Conservation (phyloP, 2,888 invertebrate genomes). For the Nasonovia ribisnigri region DNA sequence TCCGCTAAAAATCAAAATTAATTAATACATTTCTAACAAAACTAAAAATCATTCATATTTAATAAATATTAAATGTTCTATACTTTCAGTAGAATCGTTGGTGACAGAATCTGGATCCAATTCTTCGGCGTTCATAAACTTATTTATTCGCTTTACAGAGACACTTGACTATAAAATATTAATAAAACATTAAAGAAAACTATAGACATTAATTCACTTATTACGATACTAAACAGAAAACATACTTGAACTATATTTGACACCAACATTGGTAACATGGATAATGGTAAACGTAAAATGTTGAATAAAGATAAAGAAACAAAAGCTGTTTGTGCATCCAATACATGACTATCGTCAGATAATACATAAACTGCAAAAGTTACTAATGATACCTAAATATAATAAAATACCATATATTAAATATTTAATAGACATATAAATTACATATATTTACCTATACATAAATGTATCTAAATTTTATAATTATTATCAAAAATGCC, state of each 20-base stretch:
- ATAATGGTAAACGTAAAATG: slow-evolving; percentile 94
- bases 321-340: slow-evolving; percentile 93
- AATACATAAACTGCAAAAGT: slow-evolving; percentile 91
- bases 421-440: neutral
- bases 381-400: slow-evolving; percentile 76
- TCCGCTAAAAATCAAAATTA: slow-evolving; percentile 72
- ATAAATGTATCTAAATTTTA: neutral
- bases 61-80: slow-evolving; percentile 59
- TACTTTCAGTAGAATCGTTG: slow-evolving; percentile 70
- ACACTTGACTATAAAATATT: slow-evolving; percentile 71
- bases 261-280: slow-evolving; percentile 96
- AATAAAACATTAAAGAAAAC: neutral
- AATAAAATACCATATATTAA: neutral
- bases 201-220: neutral
- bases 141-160: slow-evolving; percentile 74
- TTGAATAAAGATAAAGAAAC: slow-evolving; percentile 97
- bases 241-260: slow-evolving; percentile 91
- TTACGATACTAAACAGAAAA: neutral
- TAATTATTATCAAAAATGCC: neutral
- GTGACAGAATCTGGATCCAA: slow-evolving; percentile 71
- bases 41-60: neutral
- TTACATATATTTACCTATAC: neutral
- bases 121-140: slow-evolving; percentile 74
- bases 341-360: slow-evolving; percentile 84
- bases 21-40: neutral